phyloP scores from a whole-genome alignment of 2,888 invertebrate species.

The Chesias legatella region DNA sequence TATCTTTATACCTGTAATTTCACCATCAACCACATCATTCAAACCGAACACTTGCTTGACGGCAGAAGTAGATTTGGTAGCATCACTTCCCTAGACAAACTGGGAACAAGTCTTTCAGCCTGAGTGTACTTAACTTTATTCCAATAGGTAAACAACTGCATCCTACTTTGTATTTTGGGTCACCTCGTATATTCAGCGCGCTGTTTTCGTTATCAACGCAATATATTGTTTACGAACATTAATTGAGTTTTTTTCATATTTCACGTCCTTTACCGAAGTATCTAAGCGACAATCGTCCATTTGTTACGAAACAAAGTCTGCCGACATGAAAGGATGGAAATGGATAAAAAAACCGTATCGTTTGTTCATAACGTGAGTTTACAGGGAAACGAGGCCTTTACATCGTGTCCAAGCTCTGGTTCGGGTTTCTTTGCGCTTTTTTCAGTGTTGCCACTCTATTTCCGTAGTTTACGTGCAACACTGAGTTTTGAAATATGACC shows the following conservation, averaged over 20 bases:
- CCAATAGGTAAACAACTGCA: too few relatives aligned
- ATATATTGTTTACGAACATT: conserved; percentile 1
- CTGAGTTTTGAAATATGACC: conserved; percentile 22
- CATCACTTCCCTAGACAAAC: too few relatives aligned
- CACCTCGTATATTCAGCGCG: too few relatives aligned
- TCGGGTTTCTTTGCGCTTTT: conserved; percentile 25
- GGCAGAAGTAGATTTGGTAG: too few relatives aligned
- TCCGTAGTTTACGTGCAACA: conserved; percentile 19
- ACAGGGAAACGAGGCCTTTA: conserved; percentile 31
- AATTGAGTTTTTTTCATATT: not conserved
- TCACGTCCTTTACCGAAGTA: not conserved
- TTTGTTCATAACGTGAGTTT: conserved; percentile 35
- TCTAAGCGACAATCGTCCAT: conserved; percentile 11
- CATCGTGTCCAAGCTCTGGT: conserved; percentile 17
- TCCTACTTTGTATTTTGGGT: too few relatives aligned
- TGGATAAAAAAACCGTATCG: conserved; percentile 29
- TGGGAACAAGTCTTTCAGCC: too few relatives aligned
- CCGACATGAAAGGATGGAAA: conserved; percentile 28
- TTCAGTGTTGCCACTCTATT: conserved; percentile 17
- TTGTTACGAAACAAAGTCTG: conserved; percentile 18
- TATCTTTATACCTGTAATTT: too few relatives aligned
- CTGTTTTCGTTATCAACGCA: not conserved
- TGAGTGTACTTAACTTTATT: too few relatives aligned
- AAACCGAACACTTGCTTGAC: too few relatives aligned
- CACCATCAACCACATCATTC: too few relatives aligned